Evolutionary conservation across 1,140 invertebrate species (phyloP).

Genomic region (Steinernema feltiae): DNA sequence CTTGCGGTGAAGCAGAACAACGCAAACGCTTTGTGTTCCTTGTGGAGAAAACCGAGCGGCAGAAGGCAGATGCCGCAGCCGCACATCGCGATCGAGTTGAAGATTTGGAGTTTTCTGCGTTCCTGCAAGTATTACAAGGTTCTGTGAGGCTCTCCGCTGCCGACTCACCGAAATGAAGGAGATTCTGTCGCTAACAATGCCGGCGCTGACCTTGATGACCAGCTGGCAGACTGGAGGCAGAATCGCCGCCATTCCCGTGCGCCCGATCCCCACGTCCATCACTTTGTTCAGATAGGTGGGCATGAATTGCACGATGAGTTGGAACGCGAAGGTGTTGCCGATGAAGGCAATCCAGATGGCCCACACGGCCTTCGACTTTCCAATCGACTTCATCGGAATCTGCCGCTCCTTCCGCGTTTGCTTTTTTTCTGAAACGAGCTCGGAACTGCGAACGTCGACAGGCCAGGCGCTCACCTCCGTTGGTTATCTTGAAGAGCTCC

Average conservation of each 20-base stretch:
- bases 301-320: constrained; percentile 42
- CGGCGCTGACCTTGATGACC: constrained; percentile 42
- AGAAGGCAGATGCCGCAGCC: constrained; percentile 24
- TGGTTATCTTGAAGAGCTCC: constrained; percentile 19
- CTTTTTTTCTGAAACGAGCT: constrained; percentile 19
- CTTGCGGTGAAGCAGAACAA: not conserved
- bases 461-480: constrained; percentile 18
- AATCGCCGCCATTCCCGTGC: constrained; percentile 40
- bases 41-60: constrained; percentile 22
- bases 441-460: not conserved
- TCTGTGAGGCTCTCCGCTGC: not conserved
- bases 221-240: constrained; percentile 47
- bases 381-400: constrained; percentile 42
- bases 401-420: constrained; percentile 21
- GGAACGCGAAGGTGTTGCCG: constrained; percentile 43
- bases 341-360: constrained; percentile 52
- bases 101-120: constrained; percentile 22
- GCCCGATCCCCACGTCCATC: constrained; percentile 27
- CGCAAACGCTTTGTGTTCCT: not conserved
- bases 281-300: constrained; percentile 41
- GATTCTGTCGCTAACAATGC: constrained; percentile 38
- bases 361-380: constrained; percentile 35
- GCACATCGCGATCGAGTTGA: constrained; percentile 28
- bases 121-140: constrained; percentile 20
- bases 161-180: constrained; percentile 18